Base-by-base conservation (phyloP, 2,888 invertebrate species). In the Drosophila dives region DNA sequence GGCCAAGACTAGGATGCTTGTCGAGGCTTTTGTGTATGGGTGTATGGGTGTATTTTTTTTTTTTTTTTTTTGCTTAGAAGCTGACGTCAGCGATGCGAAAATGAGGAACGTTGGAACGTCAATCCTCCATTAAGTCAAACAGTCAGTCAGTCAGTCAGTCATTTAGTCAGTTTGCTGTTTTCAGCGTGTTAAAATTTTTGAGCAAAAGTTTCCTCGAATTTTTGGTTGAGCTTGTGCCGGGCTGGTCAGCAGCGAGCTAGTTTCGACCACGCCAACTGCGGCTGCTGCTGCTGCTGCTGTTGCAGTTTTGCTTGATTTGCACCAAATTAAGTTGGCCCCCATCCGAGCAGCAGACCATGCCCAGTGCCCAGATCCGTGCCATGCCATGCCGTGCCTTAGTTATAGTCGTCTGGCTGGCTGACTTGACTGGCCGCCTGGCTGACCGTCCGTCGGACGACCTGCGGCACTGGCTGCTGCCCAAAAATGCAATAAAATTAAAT, bases 401-500 rank as follows among this genome's bases (percentile, higher is more conserved):
- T 38, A 36, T 54, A 17, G 26, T 20, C 34, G 48, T 54, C 63
- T 62, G 68, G 17, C 59, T 54, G 50, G 17, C 49, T 64, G 45
- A 11, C 67, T 68, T 64, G 45, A 11, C 67, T 68, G 56, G 23
- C 70, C 42, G 33, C 0, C 40, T 50, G 71, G 8, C 63, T 49
- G 72, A 11, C 56, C 56, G 66, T 17, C 69, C 51, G 71, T 50
- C 63, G 54, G 62, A 26, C 70, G 42, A 51, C 60, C 66, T 67
- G 67, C 58, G 53, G 71, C 63, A 62, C 68, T 75, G 66, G 72
- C 77, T 80, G 80, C 64, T 77, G 89, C 88, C 90, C 88, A 88
- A 87, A 86, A 87, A 88, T 89, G 88, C 86, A 86, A 89, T 86
- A 86, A 86, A 86, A 86, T 89, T 86, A 86, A 86, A 86, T 87